Conservation (phyloP, 30 jellyfish, hydroid and myxozoan genomes). For the Cassiopea xamachana region DNA sequence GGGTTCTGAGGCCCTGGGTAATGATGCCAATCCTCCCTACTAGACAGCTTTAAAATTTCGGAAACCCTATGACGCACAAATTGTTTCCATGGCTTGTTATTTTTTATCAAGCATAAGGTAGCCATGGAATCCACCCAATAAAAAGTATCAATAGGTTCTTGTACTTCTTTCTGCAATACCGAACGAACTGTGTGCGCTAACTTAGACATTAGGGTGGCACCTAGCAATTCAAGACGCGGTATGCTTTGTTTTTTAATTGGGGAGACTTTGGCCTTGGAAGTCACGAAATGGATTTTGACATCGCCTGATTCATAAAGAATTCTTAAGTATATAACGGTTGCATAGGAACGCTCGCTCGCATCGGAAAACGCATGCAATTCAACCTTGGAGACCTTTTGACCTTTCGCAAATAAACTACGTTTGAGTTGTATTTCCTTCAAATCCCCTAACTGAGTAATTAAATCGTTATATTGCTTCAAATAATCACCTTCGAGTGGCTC, state of each 20-base stretch:
- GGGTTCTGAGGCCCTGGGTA: constrained; percentile 64
- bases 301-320: constrained; percentile 53
- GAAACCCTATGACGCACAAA: constrained; percentile 18
- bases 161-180: constrained; percentile 18
- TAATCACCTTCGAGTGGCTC: background rate
- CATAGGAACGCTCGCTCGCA: constrained; percentile 64
- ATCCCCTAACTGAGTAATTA: too few relatives aligned
- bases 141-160: background rate
- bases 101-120: constrained; percentile 52
- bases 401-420: background rate
- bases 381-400: background rate
- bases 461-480: background rate
- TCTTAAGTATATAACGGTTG: constrained; percentile 68
- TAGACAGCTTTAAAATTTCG: constrained; percentile 16
- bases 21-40: constrained; percentile 19
- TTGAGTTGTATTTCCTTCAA: too few relatives aligned
- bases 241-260: constrained; percentile 56
- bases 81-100: constrained; percentile 29
- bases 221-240: constrained; percentile 69
- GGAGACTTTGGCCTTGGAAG: constrained; percentile 81
- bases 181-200: constrained; percentile 10
- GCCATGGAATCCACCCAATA: constrained; percentile 58
- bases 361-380: constrained; percentile 81
- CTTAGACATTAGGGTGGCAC: constrained; percentile 47
- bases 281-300: constrained; percentile 36